Evolutionary conservation across 2,113 vertebrate genomes (phyloP), one percentile per base, ranked within the genome.

Genomic region (Scalopus aquaticus): DNA sequence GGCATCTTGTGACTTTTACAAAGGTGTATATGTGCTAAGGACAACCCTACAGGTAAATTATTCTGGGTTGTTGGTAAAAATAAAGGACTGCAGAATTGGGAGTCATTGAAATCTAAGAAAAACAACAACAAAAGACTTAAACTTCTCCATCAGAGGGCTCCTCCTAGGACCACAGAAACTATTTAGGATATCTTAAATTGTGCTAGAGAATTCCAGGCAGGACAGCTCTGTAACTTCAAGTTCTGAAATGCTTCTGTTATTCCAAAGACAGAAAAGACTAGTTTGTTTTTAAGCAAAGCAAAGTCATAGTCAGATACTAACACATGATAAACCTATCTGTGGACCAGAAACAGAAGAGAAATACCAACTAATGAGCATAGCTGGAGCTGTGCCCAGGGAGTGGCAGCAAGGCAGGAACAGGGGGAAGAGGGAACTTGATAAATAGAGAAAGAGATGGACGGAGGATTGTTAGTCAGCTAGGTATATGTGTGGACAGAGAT

Each of bases 351-450:
- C 24, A 30, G 24, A 87, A 58, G 35, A 35, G 44, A 51, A 79
- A n/a, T 46, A 20, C 20, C 76, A 69, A n/a, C 22, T 7, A 16
- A 20, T 39, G 8, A 74, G 26, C 77, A 79, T 70, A 69, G 11
- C 6, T 20, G 8, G 9, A 32, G 30, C 6, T 3, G 9, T 26
- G 42, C 26, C 26, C 62, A 35, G 69, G 17, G 16, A 49, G 26
- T 5, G 2, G 16, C 42, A 17, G 20, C 16, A 26, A 24, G n/a
- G n/a, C n/a, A n/a, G n/a, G 46, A 39, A 44, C 22, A 58, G 17
- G 13, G 1, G 17, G 10, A 26, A 9, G 46, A 58, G 32, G 67
- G 35, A 69, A 46, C 24, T 1, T 0, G 0, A 70, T 5, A 16
- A 19, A 42, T 4, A 26, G 22, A 22, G 30, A 67, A 32, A 35